A percentile compares a stretch with the other conserved stretches of the same genome.
Conservation (phyloP, 2,797 vertebrate genomes). For the Trematomus bernacchii region DNA sequence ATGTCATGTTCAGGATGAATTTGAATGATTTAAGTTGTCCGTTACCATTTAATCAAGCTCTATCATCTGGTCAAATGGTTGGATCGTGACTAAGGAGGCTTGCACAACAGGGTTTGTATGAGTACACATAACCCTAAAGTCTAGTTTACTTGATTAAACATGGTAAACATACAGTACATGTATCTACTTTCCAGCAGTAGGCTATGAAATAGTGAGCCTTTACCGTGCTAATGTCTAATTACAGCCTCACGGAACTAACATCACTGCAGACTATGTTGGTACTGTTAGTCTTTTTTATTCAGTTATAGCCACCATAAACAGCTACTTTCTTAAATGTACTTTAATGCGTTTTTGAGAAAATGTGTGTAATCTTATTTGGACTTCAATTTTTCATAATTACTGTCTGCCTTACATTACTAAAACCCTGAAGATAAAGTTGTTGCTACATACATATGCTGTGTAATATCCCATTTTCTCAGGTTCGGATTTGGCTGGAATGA, state of each 20-base stretch:
- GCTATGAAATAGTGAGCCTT: too few relatives aligned
- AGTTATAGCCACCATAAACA: not conserved
- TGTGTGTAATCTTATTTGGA: not conserved
- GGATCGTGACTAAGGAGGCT: not conserved
- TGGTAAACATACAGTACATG: too few relatives aligned
- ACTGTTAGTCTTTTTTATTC: not conserved
- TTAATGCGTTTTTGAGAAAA: not conserved
- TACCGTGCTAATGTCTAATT: too few relatives aligned
- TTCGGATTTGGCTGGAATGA: constrained; percentile 22
- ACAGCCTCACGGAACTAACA: too few relatives aligned
- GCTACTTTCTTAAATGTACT: too few relatives aligned
- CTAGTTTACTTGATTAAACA: too few relatives aligned
- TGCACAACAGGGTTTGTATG: not conserved
- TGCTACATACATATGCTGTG: constrained; percentile 5
- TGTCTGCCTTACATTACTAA: not conserved
- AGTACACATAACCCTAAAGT: not conserved
- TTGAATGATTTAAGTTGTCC: not conserved
- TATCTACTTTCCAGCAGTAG: too few relatives aligned
- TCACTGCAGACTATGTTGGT: too few relatives aligned
- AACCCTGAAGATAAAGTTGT: constrained; percentile 9
- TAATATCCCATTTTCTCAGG: constrained; percentile 21
- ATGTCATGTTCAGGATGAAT: not conserved
- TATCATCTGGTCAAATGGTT: not conserved
- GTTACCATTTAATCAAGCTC: not conserved
- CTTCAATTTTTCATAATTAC: constrained; percentile 11